Conservation (phyloP, 2,797 vertebrate species). For the Schizothorax lantsangensis region DNA sequence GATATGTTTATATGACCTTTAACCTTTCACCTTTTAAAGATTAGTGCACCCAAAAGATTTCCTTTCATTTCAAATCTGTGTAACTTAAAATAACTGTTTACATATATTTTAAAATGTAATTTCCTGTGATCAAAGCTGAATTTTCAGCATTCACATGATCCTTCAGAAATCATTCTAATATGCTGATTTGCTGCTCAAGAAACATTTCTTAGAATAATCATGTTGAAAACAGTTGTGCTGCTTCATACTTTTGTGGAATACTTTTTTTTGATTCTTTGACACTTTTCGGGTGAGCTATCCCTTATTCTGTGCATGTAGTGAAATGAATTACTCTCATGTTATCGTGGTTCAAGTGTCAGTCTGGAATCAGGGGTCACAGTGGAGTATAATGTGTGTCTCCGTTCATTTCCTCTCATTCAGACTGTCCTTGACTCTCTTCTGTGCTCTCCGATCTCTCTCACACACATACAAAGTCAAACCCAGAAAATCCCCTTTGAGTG, state of each 20-base stretch:
- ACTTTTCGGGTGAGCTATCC: not conserved
- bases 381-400: constrained; percentile 61
- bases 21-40: constrained; percentile 1
- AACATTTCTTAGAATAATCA: not conserved
- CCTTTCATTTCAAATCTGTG: not conserved
- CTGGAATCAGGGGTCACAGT: not conserved
- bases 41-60: not conserved
- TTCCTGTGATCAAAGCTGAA: not conserved
- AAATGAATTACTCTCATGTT: constrained; percentile 19
- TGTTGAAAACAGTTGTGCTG: not conserved
- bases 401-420: constrained; percentile 76
- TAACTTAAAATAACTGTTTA: not conserved
- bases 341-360: constrained; percentile 1
- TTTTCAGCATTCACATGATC: not conserved
- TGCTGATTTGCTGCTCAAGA: not conserved
- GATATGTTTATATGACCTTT: not conserved
- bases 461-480: constrained; percentile 39
- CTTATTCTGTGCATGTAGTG: not conserved
- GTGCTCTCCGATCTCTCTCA: constrained; percentile 12
- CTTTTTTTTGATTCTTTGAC: not conserved
- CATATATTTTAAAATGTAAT: not conserved
- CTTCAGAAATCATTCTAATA: not conserved
- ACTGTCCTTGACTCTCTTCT: constrained; percentile 69
- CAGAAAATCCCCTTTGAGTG: constrained; percentile 22
- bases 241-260: not conserved